These are phyloP conservation scores for Scartelaos histophorus DNA, from an alignment of 2,113 vertebrate species.

Conservation along the genomic window DNA sequence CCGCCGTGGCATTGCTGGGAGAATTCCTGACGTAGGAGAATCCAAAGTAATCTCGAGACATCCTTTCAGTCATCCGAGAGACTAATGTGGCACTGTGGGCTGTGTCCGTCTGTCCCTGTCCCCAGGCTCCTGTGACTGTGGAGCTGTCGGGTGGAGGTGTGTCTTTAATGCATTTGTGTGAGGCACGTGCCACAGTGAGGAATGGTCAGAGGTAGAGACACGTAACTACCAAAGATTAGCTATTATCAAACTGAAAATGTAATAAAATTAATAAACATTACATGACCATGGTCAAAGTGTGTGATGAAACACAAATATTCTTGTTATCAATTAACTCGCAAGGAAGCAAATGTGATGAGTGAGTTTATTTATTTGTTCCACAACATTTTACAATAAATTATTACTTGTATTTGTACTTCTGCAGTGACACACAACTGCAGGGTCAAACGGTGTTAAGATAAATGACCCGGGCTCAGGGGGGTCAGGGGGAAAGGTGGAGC, in stretches of 20 bases:
- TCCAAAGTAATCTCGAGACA: slow-evolving; percentile 68
- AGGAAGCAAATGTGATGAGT: neutral
- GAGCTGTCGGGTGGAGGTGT: slow-evolving; percentile 12
- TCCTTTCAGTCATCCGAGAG: slow-evolving; percentile 31
- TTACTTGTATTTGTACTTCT: too few species aligned
- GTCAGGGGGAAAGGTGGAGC: too few species aligned
- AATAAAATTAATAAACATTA: neutral
- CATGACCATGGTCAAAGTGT: too few species aligned
- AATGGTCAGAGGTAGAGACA: neutral
- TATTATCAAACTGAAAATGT: neutral
- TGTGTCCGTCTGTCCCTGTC: slow-evolving; percentile 7
- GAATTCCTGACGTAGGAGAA: slow-evolving; percentile 48
- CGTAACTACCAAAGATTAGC: neutral
- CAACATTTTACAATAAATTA: too few species aligned
- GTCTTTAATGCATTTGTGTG: neutral
- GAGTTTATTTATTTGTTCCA: too few species aligned
- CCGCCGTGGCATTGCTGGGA: slow-evolving; percentile 1
- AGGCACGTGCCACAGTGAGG: neutral
- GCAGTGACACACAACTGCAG: too few species aligned
- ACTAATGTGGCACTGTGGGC: slow-evolving; percentile 1
- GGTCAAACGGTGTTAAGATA: too few species aligned
- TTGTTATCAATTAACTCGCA: neutral
- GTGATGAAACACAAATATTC: too few species aligned
- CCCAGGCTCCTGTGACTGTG: slow-evolving; percentile 37
- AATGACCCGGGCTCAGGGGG: too few species aligned